Conservation (phyloP, 1,140 invertebrate genomes). For the Drosophila asahinai region DNA sequence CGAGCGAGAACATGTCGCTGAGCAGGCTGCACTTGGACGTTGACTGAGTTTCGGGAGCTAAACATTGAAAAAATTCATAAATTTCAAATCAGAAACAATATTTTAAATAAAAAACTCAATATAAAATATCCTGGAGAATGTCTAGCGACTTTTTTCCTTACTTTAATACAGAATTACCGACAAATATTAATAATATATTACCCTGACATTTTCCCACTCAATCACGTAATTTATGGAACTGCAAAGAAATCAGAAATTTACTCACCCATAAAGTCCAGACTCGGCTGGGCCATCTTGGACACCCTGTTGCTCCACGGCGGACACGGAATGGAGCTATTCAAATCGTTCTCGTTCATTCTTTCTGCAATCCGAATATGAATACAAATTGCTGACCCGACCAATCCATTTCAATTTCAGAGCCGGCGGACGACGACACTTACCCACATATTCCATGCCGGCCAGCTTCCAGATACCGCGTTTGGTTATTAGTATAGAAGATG, state of each 20-base stretch:
- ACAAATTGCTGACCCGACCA: constrained; percentile 49
- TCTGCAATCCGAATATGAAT: constrained; percentile 86
- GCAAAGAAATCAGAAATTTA: neutral
- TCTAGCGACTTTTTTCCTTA: too few species aligned
- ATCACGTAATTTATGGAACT: neutral
- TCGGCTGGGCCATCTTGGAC: constrained; percentile 96
- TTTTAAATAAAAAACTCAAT: too few species aligned
- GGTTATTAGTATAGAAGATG: constrained; percentile 96
- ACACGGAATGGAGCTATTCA: constrained; percentile 89
- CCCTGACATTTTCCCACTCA: neutral
- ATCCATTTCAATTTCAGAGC: constrained; percentile 67
- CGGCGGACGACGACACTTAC: constrained; percentile 86
- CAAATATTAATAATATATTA: neutral
- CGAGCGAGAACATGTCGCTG: constrained; percentile 98
- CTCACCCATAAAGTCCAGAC: constrained; percentile 95
- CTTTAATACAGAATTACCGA: too few species aligned
- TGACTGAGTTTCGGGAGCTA: constrained; percentile 95
- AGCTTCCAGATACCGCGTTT: constrained; percentile 98
- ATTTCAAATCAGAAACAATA: too few species aligned
- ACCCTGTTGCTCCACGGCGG: constrained; percentile 94
- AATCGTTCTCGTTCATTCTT: constrained; percentile 89
- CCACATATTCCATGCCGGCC: constrained; percentile 96
- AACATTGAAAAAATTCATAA: too few species aligned
- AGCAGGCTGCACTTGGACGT: constrained; percentile 92
- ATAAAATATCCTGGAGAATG: too few species aligned